Conservation (phyloP, 2,888 invertebrate genomes). For the Rhimphoctona megacephalus region DNA sequence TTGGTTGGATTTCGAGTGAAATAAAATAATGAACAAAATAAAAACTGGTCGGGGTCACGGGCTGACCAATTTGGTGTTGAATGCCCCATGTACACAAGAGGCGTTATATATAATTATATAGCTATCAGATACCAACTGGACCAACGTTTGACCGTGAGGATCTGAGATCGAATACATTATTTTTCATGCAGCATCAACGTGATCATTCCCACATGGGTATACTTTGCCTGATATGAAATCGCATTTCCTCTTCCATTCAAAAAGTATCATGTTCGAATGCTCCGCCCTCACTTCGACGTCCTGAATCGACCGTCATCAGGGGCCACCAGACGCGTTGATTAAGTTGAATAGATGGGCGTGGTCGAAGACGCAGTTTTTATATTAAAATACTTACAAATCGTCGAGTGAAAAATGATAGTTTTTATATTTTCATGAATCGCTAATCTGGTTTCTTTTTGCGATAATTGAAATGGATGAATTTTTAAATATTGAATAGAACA, state of each 20-base stretch:
- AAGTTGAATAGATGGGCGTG: slow-evolving; percentile 4
- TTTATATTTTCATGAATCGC: not conserved
- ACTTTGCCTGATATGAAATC: slow-evolving; percentile 3
- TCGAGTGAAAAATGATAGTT: not conserved
- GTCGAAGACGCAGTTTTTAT: not conserved
- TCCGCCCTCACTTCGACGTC: slow-evolving; percentile 3
- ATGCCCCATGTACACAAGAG: not conserved
- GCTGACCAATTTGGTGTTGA: not conserved
- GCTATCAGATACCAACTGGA: slow-evolving; percentile 36
- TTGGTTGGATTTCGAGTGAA: no score
- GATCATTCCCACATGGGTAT: not conserved
- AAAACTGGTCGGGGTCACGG: no score
- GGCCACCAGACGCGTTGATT: not conserved
- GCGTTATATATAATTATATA: not conserved
- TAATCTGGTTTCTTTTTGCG: not conserved
- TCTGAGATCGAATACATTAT: slow-evolving; percentile 24
- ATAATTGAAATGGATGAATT: not conserved
- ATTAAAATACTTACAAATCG: not conserved
- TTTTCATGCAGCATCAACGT: not conserved
- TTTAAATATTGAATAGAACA: no score
- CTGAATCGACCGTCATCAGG: not conserved
- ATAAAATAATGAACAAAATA: no score
- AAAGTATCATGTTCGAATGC: slow-evolving; percentile 16
- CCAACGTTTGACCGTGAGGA: slow-evolving; percentile 15
- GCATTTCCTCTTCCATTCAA: slow-evolving; percentile 12